Conservation (phyloP, 1,140 invertebrate species). For the Drosophila ananassae region DNA sequence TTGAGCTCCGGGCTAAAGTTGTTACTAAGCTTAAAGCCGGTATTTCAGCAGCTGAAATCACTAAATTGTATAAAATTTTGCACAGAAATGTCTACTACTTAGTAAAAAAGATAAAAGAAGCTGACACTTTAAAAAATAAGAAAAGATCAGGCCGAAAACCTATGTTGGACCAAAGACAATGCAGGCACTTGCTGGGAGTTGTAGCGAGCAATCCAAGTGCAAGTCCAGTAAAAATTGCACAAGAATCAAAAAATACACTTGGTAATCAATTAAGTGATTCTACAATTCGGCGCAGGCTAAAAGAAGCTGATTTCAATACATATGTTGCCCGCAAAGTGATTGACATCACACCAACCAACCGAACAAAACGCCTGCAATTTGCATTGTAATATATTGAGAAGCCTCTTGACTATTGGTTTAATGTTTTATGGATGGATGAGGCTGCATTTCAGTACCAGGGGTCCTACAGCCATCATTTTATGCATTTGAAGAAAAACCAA, state of each 20-base stretch:
- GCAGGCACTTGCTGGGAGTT: conserved; percentile 15
- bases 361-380: conserved; percentile 2
- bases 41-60: conserved; percentile 1
- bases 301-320: conserved; percentile 3
- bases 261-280: conserved; percentile 7
- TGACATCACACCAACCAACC: not conserved
- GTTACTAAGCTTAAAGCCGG: conserved; percentile 6
- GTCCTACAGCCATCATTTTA: conserved; percentile 13
- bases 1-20: conserved; percentile 1
- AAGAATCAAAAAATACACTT: conserved; percentile 5
- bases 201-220: conserved; percentile 9
- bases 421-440: conserved; percentile 25
- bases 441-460: conserved; percentile 19
- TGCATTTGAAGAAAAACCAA: conserved; percentile 10
- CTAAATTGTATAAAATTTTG: conserved; percentile 4
- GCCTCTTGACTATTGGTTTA: conserved; percentile 13
- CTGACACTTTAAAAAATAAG: conserved; percentile 14
- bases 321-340: conserved; percentile 5
- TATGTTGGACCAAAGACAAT: conserved; percentile 13
- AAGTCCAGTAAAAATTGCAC: conserved; percentile 1
- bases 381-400: conserved; percentile 19
- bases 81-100: not conserved
- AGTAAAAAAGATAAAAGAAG: not conserved
- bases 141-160: conserved; percentile 20
- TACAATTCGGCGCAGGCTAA: conserved; percentile 12